Conservation (phyloP, 2,888 invertebrate genomes). For the Erebia aethiops region DNA sequence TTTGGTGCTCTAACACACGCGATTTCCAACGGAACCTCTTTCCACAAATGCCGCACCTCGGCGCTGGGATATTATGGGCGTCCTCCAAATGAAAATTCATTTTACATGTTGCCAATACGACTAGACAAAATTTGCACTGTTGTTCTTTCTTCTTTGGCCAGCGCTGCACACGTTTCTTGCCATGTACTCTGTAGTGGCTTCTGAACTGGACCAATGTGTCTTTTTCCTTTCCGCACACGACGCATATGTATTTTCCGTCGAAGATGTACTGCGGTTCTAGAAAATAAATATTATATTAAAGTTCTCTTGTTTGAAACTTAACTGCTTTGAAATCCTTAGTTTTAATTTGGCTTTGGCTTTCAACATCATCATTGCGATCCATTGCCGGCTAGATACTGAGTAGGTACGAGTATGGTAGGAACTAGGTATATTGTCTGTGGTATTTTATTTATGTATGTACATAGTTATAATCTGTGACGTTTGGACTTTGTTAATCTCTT, state of each 20-base stretch:
- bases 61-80: constrained; percentile 51
- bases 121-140: constrained; percentile 44
- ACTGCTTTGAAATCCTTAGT: too few species aligned
- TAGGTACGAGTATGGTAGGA: too few species aligned
- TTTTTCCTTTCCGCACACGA: constrained; percentile 47
- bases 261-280: constrained; percentile 14
- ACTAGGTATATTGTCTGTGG: too few species aligned
- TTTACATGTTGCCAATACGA: constrained; percentile 29
- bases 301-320: too few species aligned
- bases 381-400: too few species aligned
- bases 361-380: too few species aligned
- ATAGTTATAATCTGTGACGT: too few species aligned
- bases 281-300: constrained; percentile 2
- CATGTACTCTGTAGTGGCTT: constrained; percentile 47
- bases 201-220: constrained; percentile 41
- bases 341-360: too few species aligned
- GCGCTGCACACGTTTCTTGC: too few species aligned
- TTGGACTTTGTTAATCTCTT: too few species aligned
- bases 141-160: constrained; percentile 36
- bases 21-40: constrained; percentile 51
- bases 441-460: too few species aligned
- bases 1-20: constrained; percentile 50
- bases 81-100: constrained; percentile 52
- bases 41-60: constrained; percentile 53
- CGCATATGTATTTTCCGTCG: constrained; percentile 46